These are phyloP conservation scores for Pseudotriccus pelzelni DNA, from an alignment of 2,797 vertebrate genomes.

Conservation along the genomic window DNA sequence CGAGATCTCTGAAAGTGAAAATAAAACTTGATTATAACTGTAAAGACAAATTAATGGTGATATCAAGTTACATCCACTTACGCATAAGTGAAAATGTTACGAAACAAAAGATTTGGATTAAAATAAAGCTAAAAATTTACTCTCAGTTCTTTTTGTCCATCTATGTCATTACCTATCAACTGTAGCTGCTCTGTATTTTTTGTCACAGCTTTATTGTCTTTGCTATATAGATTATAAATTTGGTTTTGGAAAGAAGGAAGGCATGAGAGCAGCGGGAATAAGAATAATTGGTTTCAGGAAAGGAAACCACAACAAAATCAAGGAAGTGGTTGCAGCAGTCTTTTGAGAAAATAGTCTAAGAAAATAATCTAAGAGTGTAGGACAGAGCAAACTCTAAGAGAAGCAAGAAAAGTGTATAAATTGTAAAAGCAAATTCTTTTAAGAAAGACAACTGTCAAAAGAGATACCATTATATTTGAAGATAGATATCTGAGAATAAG, in stretches of 20 bases:
- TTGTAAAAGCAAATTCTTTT: background rate
- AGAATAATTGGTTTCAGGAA: background rate
- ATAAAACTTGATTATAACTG: background rate
- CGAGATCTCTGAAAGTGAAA: background rate
- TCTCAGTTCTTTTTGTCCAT: background rate
- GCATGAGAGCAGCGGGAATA: background rate
- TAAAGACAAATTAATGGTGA: background rate
- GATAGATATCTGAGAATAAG: background rate
- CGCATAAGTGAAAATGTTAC: background rate
- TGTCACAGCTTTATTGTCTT: background rate
- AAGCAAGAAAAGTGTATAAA: background rate
- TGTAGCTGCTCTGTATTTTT: background rate
- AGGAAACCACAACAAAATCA: background rate
- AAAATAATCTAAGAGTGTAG: background rate
- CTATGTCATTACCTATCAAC: background rate
- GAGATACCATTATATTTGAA: background rate
- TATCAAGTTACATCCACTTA: background rate
- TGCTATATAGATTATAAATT: background rate
- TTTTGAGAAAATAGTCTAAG: background rate
- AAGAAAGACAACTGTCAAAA: background rate
- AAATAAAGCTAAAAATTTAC: background rate
- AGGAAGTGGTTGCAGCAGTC: background rate
- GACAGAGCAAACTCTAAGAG: background rate
- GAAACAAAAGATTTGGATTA: background rate
- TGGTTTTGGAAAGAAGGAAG: background rate